Conservation (phyloP, 2,113 vertebrate genomes). For the Struthio camelus region DNA sequence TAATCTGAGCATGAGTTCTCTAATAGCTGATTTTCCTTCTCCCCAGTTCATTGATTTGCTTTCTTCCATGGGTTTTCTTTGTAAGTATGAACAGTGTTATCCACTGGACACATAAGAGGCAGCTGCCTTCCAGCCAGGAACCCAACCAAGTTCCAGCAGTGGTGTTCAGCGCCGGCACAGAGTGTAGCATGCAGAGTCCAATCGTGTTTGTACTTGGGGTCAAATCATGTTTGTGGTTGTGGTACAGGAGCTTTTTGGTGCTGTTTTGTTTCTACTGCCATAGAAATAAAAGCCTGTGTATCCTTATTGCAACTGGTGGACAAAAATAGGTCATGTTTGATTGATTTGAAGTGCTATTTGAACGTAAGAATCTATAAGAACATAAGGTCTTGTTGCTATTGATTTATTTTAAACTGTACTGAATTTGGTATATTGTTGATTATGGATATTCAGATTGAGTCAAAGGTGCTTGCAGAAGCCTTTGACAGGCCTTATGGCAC, state of each 20-base stretch:
- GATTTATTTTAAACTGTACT: neutral
- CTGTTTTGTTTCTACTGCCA: neutral
- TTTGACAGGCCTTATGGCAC: neutral
- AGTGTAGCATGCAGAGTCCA: neutral
- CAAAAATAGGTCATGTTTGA: neutral
- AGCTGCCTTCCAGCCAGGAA: neutral
- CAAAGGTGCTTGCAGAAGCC: neutral
- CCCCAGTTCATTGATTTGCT: neutral
- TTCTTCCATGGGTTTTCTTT: neutral
- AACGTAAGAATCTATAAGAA: neutral
- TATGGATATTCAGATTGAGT: neutral
- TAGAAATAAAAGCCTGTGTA: neutral
- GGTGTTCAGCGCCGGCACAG: neutral
- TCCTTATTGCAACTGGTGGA: neutral
- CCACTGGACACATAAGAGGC: neutral
- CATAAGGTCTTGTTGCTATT: neutral
- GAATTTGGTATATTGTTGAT: neutral
- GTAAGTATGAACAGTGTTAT: neutral
- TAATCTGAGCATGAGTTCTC: accelerated
- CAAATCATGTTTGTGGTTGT: neutral
- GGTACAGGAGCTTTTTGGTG: neutral
- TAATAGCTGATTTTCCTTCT: neutral
- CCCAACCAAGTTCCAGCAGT: neutral
- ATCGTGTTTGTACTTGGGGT: neutral
- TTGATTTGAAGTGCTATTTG: neutral